These are phyloP conservation scores for Lepidurus apus DNA, from an alignment of 1,140 invertebrate genomes.

Conservation along the genomic window DNA sequence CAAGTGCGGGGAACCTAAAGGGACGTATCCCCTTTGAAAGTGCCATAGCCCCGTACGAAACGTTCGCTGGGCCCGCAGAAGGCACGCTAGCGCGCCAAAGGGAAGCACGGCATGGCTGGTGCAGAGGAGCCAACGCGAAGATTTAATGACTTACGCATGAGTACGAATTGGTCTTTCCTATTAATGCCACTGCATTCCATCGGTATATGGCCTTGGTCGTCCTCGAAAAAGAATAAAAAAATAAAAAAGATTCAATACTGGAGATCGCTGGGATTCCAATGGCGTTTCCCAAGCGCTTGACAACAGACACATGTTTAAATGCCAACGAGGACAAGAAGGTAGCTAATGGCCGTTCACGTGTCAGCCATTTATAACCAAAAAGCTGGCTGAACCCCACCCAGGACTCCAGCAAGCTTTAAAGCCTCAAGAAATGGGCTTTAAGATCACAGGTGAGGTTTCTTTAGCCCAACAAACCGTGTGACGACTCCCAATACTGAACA, in stretches of 20 bases:
- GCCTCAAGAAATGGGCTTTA: not conserved
- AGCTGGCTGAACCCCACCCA: not conserved
- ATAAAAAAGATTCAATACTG: not conserved
- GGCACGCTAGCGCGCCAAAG: not conserved
- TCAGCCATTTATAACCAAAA: slow-evolving; percentile 5
- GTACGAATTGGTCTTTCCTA: slow-evolving; percentile 17
- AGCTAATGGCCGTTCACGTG: slow-evolving; percentile 18
- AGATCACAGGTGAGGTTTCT: not conserved
- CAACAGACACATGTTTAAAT: slow-evolving; percentile 22
- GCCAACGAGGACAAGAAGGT: slow-evolving; percentile 14
- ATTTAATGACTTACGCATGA: slow-evolving; percentile 14
- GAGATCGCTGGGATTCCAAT: slow-evolving; percentile 10
- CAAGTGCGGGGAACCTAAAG: not conserved
- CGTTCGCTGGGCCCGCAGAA: not conserved
- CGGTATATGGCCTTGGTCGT: not conserved
- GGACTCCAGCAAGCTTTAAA: not conserved
- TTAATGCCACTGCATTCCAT: slow-evolving; percentile 2
- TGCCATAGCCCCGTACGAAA: not conserved
- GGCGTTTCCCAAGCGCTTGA: not conserved
- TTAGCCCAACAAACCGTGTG: not conserved
- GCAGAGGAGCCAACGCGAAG: not conserved
- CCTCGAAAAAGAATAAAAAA: not conserved
- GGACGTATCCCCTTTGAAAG: not conserved
- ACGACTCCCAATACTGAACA: not conserved
- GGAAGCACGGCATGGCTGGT: not conserved